These are phyloP conservation scores for Drosophila asahinai DNA, from an alignment of 1,140 invertebrate genomes.

Conservation along the genomic window DNA sequence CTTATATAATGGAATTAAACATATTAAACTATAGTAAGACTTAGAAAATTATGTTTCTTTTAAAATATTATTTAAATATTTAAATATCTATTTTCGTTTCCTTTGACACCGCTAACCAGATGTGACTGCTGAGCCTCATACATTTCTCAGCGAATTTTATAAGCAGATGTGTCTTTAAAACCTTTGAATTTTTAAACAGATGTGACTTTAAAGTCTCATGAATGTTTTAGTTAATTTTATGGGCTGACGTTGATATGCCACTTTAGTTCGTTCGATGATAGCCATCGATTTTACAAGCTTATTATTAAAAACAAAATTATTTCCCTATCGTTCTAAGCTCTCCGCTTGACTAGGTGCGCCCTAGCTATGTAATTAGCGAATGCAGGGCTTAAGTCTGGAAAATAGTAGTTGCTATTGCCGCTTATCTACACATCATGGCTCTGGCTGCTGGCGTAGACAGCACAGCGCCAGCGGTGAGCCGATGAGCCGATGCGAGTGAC, in stretches of 20 bases:
- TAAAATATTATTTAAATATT: not conserved
- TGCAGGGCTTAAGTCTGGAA: slow-evolving; percentile 29
- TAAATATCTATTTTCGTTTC: not conserved
- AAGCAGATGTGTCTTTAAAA: slow-evolving; percentile 7
- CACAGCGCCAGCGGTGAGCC: slow-evolving; percentile 61
- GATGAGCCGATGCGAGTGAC: slow-evolving; percentile 12
- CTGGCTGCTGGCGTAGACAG: slow-evolving; percentile 57
- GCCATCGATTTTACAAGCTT: not conserved
- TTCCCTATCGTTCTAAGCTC: not conserved
- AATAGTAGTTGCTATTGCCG: slow-evolving; percentile 43
- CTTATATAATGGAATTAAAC: too few species aligned
- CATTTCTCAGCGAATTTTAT: not conserved
- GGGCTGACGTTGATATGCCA: not conserved
- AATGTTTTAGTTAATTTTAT: slow-evolving; percentile 2
- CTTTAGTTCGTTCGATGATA: slow-evolving; percentile 12
- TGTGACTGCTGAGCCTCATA: slow-evolving; percentile 1
- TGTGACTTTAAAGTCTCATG: slow-evolving; percentile 3
- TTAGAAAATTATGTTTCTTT: too few species aligned
- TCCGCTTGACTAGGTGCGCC: not conserved
- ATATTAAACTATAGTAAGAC: too few species aligned
- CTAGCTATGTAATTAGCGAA: slow-evolving; percentile 34
- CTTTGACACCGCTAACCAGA: slow-evolving; percentile 9
- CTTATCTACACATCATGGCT: slow-evolving; percentile 20
- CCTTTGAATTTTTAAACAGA: slow-evolving; percentile 5
- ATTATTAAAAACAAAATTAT: not conserved